Conservation (phyloP, 2,797 vertebrate species). For the Tolypeutes matacus region DNA sequence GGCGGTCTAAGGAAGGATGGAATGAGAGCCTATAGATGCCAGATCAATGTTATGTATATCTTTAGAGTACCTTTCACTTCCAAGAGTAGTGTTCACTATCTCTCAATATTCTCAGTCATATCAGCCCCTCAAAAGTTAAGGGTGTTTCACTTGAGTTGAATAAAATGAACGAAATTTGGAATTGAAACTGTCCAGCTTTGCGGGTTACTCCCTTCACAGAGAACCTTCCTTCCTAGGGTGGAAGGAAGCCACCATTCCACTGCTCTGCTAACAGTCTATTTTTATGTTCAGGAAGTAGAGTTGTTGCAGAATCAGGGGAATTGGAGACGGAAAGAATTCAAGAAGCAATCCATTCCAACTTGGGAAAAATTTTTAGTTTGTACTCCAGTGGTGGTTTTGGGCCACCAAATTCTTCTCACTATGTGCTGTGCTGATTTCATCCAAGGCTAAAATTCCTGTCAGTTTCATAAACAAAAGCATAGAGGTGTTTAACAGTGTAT, state of each 20-base stretch:
- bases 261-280: conserved; percentile 61
- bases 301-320: conserved; percentile 79
- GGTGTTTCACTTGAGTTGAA: not conserved
- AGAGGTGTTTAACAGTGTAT: not conserved
- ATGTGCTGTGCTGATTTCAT: not conserved
- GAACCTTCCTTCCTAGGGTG: not conserved
- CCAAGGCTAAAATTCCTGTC: conserved; percentile 29
- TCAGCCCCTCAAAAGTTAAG: not conserved
- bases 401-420: conserved; percentile 39
- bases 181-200: not conserved
- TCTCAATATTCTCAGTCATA: conserved; percentile 1
- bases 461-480: conserved; percentile 53
- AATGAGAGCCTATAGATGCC: conserved; percentile 58
- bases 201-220: not conserved
- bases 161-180: not conserved
- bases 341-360: conserved; percentile 63
- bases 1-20: not conserved
- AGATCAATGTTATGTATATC: conserved; percentile 71
- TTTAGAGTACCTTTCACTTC: conserved; percentile 77
- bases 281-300: conserved; percentile 76
- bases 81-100: conserved; percentile 65
- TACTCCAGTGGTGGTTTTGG: not conserved
- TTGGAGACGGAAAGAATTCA: conserved; percentile 78
- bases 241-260: conserved; percentile 44
- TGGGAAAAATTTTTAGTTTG: conserved; percentile 70